These are phyloP conservation scores for Apomyelois bistriatella DNA, from an alignment of 2,888 invertebrate species.

Conservation along the genomic window DNA sequence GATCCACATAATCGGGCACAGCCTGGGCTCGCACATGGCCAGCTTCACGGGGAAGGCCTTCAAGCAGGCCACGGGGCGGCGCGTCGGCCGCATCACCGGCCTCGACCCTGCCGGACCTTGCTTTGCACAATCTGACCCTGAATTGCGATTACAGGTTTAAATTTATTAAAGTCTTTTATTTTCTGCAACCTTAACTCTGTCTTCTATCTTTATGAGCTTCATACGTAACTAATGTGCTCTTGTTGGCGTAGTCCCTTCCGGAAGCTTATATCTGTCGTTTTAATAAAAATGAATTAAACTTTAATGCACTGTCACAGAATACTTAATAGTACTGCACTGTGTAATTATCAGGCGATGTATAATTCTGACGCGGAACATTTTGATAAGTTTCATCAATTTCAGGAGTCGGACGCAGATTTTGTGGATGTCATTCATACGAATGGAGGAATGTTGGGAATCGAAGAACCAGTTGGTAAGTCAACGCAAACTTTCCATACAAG, in stretches of 20 bases:
- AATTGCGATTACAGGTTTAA: constrained; percentile 34
- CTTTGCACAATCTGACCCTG: constrained; percentile 47
- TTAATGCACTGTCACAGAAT: too few species aligned
- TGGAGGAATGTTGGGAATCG: constrained; percentile 55
- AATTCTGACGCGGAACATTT: too few species aligned
- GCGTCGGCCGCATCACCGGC: constrained; percentile 54
- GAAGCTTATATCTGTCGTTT: too few species aligned
- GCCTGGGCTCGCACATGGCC: constrained; percentile 62
- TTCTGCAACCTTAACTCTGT: too few species aligned
- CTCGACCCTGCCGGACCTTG: constrained; percentile 72
- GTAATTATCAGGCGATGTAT: too few species aligned
- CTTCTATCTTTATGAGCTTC: too few species aligned
- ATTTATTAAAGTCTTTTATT: not conserved
- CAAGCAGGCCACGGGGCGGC: constrained; percentile 37
- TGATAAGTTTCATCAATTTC: constrained; percentile 24
- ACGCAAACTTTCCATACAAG: too few species aligned
- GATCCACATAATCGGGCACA: constrained; percentile 68
- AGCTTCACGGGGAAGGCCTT: constrained; percentile 59
- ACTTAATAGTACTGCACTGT: too few species aligned
- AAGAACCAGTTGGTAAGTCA: constrained; percentile 48
- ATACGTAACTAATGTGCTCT: too few species aligned
- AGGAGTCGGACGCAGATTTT: constrained; percentile 47
- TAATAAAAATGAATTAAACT: too few species aligned
- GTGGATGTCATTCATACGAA: constrained; percentile 63
- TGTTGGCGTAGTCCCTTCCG: too few species aligned